phyloP scores from a whole-genome alignment of 2,797 vertebrate genomes.

The Miichthys miiuy region DNA sequence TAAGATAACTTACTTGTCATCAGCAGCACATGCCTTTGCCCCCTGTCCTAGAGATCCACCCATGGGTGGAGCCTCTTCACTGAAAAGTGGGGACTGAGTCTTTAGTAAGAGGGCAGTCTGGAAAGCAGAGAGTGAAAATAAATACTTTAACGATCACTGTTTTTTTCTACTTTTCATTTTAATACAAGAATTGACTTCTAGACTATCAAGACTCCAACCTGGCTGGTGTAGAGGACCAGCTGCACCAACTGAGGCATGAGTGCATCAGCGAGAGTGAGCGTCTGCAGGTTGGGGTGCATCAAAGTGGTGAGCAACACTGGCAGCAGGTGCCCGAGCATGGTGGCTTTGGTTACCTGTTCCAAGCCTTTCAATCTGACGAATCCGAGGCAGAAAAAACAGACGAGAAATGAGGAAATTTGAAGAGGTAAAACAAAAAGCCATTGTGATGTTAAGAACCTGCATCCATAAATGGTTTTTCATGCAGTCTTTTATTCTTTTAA shows the following conservation, averaged over 20 bases:
- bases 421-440: constrained; percentile 9
- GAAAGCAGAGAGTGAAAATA: constrained; percentile 43
- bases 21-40: constrained; percentile 85
- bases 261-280: constrained; percentile 94
- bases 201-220: constrained; percentile 83
- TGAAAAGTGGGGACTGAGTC: constrained; percentile 94
- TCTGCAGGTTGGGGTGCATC: constrained; percentile 99
- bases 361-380: constrained; percentile 92
- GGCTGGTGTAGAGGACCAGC: constrained; percentile 97
- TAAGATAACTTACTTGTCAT: constrained; percentile 89
- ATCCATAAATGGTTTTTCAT: constrained; percentile 16
- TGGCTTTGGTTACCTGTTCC: constrained; percentile 98
- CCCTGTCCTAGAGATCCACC: constrained; percentile 86
- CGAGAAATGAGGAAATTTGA: not conserved
- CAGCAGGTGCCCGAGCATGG: constrained; percentile 97
- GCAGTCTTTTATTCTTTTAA: constrained; percentile 10
- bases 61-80: constrained; percentile 85
- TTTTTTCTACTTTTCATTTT: not conserved
- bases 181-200: not conserved
- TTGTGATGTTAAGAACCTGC: not conserved
- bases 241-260: constrained; percentile 99
- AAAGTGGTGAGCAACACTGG: constrained; percentile 95
- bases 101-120: constrained; percentile 97
- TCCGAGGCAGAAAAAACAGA: not conserved
- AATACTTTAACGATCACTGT: constrained; percentile 2